Conservation (phyloP, 2,888 invertebrate genomes). For the Drosophila greeni region DNA sequence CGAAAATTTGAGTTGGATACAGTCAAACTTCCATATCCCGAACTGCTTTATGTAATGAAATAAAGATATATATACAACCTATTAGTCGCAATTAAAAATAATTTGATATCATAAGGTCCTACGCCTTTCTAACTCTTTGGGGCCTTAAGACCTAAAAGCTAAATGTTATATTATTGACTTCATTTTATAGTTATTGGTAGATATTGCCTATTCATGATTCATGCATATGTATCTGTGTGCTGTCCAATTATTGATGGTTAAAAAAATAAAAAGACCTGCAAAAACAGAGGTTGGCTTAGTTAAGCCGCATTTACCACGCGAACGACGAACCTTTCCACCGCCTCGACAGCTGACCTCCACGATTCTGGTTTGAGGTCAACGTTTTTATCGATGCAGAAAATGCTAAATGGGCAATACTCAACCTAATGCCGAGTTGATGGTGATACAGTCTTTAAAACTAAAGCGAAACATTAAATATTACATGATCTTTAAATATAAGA, state of each 20-base stretch:
- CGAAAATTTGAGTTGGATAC: neutral
- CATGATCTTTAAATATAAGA: neutral
- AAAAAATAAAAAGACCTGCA: slow-evolving; percentile 13
- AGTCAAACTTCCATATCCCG: neutral
- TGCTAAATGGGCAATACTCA: slow-evolving; percentile 18
- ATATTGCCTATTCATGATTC: slow-evolving; percentile 30
- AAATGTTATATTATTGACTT: neutral
- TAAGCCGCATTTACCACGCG: slow-evolving; percentile 29
- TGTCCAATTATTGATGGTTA: slow-evolving; percentile 30
- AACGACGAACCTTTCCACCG: slow-evolving; percentile 59
- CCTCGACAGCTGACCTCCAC: slow-evolving; percentile 55
- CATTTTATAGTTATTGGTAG: neutral
- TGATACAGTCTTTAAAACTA: neutral
- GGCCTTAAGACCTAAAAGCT: neutral
- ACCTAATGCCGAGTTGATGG: slow-evolving; percentile 4
- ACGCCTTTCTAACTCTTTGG: neutral
- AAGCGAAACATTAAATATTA: neutral
- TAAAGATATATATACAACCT: too few relatives aligned
- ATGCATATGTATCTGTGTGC: slow-evolving; percentile 25
- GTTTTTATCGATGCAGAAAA: slow-evolving; percentile 66
- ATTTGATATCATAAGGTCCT: too few relatives aligned
- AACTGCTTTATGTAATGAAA: too few relatives aligned
- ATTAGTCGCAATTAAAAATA: too few relatives aligned
- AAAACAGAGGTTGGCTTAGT: slow-evolving; percentile 17
- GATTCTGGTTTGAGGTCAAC: slow-evolving; percentile 65